These are phyloP conservation scores for Madoqua kirkii DNA, from an alignment of 2,113 vertebrate genomes.

Conservation along the genomic window DNA sequence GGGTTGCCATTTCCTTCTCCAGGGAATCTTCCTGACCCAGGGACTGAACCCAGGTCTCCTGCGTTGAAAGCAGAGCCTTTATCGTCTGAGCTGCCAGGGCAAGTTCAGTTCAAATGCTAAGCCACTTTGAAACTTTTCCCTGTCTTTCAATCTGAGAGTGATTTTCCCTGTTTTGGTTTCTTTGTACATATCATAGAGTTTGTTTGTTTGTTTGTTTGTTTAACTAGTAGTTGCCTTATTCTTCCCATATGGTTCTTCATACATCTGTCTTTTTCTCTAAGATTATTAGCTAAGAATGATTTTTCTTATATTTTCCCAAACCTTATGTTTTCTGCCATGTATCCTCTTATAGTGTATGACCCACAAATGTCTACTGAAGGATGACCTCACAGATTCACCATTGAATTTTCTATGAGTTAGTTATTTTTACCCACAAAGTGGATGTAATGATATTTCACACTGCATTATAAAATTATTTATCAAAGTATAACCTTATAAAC, in stretches of 20 bases:
- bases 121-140: background rate
- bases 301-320: background rate
- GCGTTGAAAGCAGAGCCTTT: too few species aligned
- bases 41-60: too few species aligned
- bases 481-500: background rate
- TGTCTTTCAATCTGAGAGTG: background rate
- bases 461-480: slow-evolving; percentile 51
- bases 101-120: background rate
- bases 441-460: slow-evolving; percentile 54
- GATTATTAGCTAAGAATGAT: background rate
- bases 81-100: too few species aligned
- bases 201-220: background rate
- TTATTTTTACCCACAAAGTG: slow-evolving; percentile 27
- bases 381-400: background rate
- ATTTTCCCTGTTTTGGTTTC: background rate
- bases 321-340: background rate
- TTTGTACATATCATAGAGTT: background rate
- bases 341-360: background rate
- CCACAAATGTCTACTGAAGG: background rate
- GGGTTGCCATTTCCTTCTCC: too few species aligned
- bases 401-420: slow-evolving; percentile 34
- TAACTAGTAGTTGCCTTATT: background rate
- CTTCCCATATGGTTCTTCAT: background rate
- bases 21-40: too few species aligned
- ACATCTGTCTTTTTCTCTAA: background rate